phyloP scores from a whole-genome alignment of 2,888 invertebrate genomes.

The Steromphala cineraria region DNA sequence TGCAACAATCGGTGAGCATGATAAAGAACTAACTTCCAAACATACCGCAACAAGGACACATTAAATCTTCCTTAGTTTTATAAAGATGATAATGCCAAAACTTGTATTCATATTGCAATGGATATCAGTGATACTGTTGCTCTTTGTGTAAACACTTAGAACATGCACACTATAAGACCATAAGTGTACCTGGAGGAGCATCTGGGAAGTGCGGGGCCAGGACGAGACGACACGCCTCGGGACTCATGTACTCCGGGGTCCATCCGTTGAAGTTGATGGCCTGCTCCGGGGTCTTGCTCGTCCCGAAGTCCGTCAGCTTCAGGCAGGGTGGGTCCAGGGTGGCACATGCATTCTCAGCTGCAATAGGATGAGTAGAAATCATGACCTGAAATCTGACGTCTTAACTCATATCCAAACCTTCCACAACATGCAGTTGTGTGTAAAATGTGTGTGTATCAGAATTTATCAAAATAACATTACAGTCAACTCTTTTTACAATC shows the following conservation, averaged over 20 bases:
- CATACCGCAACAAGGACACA: too few species aligned
- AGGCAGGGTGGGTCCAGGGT: background rate
- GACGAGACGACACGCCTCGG: background rate
- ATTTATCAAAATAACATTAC: too few species aligned
- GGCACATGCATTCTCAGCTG: conserved; percentile 22
- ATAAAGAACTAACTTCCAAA: too few species aligned
- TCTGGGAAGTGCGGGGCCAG: background rate
- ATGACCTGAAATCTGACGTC: background rate
- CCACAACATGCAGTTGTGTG: background rate
- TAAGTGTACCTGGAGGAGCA: background rate
- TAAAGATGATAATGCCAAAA: too few species aligned
- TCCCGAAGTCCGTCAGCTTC: conserved; percentile 21
- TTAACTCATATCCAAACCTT: background rate
- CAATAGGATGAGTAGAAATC: background rate
- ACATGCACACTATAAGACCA: background rate
- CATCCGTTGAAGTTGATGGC: background rate
- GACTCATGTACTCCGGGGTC: conserved; percentile 28
- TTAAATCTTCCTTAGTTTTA: too few species aligned
- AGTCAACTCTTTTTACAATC: too few species aligned
- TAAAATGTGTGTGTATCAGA: too few species aligned
- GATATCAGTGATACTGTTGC: too few species aligned
- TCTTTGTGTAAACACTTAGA: background rate
- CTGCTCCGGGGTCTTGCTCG: conserved; percentile 15
- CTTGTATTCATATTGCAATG: too few species aligned
- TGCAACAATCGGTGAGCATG: too few species aligned